phyloP scores from a whole-genome alignment of 2,888 invertebrate species.

The Latrodectus hesperus region DNA sequence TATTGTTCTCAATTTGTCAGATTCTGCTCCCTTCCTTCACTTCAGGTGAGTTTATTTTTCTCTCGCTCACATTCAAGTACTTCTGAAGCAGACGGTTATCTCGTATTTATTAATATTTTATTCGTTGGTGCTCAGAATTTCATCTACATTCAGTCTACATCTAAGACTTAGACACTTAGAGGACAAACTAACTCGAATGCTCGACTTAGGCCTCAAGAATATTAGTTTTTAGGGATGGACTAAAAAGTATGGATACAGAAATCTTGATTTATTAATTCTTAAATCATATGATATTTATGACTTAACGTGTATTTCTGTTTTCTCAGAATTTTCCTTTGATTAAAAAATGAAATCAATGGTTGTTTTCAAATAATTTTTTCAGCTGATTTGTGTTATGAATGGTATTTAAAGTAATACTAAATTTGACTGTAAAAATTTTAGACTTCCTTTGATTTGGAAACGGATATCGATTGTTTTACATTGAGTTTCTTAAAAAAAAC shows the following conservation, averaged over 20 bases:
- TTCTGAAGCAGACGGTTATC: background rate
- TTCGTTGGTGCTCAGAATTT: background rate
- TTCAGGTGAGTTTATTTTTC: conserved; percentile 34
- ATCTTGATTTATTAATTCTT: no score
- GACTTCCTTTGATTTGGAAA: no score
- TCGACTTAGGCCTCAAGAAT: background rate
- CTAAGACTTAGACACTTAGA: background rate
- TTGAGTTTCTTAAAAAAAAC: no score
- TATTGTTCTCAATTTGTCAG: conserved; percentile 28
- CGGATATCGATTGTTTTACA: no score
- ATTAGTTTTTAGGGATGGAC: background rate
- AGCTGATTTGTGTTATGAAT: no score
- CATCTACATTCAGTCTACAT: background rate
- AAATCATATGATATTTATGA: no score
- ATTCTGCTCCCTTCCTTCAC: conserved; percentile 7
- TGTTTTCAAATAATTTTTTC: no score
- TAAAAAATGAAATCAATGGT: no score
- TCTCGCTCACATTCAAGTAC: background rate
- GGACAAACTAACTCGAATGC: background rate
- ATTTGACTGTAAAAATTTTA: no score
- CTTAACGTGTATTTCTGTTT: no score
- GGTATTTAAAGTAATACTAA: no score
- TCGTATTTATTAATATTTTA: background rate
- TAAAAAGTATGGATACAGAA: background rate
- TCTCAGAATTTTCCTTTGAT: no score